These are phyloP conservation scores for Meda fulgida DNA, from an alignment of 2,797 vertebrate genomes.

Conservation along the genomic window DNA sequence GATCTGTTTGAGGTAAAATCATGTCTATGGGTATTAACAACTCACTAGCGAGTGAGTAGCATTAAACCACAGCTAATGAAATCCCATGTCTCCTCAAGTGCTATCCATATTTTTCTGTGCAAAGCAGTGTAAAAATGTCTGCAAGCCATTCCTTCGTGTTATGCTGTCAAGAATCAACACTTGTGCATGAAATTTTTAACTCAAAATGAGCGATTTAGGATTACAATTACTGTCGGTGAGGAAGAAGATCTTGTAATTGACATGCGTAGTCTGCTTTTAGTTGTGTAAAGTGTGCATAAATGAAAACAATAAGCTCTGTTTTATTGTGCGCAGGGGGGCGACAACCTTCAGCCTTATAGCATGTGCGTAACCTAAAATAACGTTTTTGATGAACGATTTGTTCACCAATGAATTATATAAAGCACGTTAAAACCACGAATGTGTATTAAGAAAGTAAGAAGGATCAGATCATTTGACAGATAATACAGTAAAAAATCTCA, in stretches of 20 bases:
- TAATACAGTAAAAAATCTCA: conserved; percentile 11
- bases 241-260: background rate
- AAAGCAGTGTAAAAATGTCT: background rate
- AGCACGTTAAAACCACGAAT: background rate
- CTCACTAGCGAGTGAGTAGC: background rate
- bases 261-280: background rate
- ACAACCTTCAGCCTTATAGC: background rate
- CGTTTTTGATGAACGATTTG: background rate
- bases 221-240: background rate
- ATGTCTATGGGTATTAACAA: background rate
- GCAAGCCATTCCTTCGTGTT: background rate
- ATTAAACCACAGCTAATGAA: background rate
- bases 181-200: background rate
- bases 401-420: background rate
- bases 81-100: background rate
- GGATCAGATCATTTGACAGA: conserved; percentile 7
- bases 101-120: background rate
- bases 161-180: background rate
- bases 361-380: background rate
- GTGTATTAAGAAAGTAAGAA: conserved; percentile 22
- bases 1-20: background rate
- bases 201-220: background rate
- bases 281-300: background rate
- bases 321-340: background rate
- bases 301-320: background rate